phyloP scores from a whole-genome alignment of 2,888 invertebrate species.

The Petrolisthes cinctipes region DNA sequence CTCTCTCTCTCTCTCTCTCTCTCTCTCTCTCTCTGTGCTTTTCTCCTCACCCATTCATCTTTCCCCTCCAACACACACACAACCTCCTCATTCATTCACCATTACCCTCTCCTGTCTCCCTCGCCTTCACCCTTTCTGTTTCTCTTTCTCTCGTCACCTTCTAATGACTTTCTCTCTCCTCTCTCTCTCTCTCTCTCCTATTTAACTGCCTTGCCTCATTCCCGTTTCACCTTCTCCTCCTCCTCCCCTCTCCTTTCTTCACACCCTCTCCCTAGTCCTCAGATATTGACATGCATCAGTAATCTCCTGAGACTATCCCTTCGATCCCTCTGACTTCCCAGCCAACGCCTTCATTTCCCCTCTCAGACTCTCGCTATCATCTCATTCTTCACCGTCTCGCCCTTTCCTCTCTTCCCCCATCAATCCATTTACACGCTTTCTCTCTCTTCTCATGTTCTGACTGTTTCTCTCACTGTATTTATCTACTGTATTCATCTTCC shows the following conservation, averaged over 20 bases:
- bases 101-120: not conserved
- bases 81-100: not conserved
- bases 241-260: not conserved
- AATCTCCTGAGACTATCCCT: no score
- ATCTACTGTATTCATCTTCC: no score
- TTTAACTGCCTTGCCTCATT: not conserved
- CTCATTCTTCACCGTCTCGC: no score
- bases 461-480: not conserved
- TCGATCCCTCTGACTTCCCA: no score
- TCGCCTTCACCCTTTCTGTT: not conserved
- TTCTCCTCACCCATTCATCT: not conserved
- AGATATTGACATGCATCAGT: not conserved
- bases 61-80: not conserved
- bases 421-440: no score
- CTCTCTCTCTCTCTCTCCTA: not conserved
- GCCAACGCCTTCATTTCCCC: no score
- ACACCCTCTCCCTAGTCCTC: slow-evolving; percentile 2
- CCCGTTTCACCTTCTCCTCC: not conserved
- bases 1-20: slow-evolving; percentile 18
- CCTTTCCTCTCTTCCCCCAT: no score
- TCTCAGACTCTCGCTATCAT: no score
- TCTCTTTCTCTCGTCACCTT: not conserved
- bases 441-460: not conserved
- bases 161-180: not conserved
- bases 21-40: slow-evolving; percentile 19